Evolutionary conservation across 2,797 vertebrate genomes (phyloP).

Genomic region (Enteromius thamalakanensis): DNA sequence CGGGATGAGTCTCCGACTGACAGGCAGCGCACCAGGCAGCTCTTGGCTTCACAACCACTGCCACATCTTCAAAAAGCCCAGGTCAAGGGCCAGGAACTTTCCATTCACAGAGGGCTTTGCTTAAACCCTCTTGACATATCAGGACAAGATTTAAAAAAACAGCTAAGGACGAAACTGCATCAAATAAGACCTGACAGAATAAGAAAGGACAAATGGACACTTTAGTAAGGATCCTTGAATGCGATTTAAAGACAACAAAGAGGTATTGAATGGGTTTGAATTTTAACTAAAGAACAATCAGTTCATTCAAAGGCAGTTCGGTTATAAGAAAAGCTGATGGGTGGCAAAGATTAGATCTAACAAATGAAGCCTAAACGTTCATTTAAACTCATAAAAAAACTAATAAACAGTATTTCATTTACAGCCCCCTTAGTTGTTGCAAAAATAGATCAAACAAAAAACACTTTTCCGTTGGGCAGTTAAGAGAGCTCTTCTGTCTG

Average conservation of each 20-base stretch:
- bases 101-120: not conserved
- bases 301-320: not conserved
- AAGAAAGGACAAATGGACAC: not conserved
- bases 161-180: not conserved
- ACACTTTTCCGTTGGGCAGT: conserved; percentile 16
- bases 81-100: conserved; percentile 38
- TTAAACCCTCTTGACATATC: conserved; percentile 30
- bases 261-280: not conserved
- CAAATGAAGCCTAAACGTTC: not conserved
- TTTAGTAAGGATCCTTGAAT: not conserved
- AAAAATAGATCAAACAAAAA: conserved; percentile 34
- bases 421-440: not conserved
- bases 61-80: conserved; percentile 41
- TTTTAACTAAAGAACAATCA: not conserved
- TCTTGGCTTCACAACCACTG: conserved; percentile 31
- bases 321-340: not conserved
- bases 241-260: not conserved
- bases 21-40: conserved; percentile 30
- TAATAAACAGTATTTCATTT: conserved; percentile 31
- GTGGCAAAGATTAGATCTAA: conserved; percentile 9
- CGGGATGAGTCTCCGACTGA: conserved; percentile 40
- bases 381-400: conserved; percentile 5
- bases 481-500: conserved; percentile 25
- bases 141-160: conserved; percentile 41
- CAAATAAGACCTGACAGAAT: conserved; percentile 25